Percentiles rank a stretch among this genome's conserved stretches.
Conservation (phyloP, 2,888 invertebrate genomes). For the Sarcophaga caerulescens region DNA sequence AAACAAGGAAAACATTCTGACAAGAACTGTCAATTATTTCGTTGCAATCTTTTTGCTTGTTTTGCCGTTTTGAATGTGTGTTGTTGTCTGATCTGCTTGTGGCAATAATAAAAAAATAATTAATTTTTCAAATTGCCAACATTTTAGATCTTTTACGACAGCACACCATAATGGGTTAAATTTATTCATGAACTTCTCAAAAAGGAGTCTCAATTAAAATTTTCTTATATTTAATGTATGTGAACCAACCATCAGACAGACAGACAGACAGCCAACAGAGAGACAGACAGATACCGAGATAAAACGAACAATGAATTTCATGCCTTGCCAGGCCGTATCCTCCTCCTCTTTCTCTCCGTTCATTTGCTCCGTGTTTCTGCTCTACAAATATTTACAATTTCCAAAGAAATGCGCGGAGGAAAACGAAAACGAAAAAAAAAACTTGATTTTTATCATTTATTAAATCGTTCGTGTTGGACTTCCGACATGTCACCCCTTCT, state of each 20-base stretch:
- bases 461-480: constrained; percentile 66
- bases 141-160: constrained; percentile 22
- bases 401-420: constrained; percentile 40
- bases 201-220: constrained; percentile 65
- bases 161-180: constrained; percentile 59
- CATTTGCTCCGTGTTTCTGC: constrained; percentile 2
- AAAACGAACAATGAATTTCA: constrained; percentile 56
- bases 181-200: constrained; percentile 52
- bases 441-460: constrained; percentile 64
- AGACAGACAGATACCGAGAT: background rate
- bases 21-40: background rate
- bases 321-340: constrained; percentile 32
- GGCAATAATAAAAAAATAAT: constrained; percentile 50
- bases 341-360: background rate
- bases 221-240: constrained; percentile 54
- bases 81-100: background rate
- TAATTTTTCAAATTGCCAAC: constrained; percentile 39
- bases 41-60: too few relatives aligned
- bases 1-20: background rate
- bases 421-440: constrained; percentile 12
- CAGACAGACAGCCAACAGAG: background rate
- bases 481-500: constrained; percentile 66
- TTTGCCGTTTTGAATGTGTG: too few relatives aligned
- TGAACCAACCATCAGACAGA: constrained; percentile 13
- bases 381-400: constrained; percentile 60